A percentile compares a stretch with the other conserved stretches of the same genome.
Conservation (phyloP, 2,797 vertebrate genomes). For the Dromococcyx pavoninus region DNA sequence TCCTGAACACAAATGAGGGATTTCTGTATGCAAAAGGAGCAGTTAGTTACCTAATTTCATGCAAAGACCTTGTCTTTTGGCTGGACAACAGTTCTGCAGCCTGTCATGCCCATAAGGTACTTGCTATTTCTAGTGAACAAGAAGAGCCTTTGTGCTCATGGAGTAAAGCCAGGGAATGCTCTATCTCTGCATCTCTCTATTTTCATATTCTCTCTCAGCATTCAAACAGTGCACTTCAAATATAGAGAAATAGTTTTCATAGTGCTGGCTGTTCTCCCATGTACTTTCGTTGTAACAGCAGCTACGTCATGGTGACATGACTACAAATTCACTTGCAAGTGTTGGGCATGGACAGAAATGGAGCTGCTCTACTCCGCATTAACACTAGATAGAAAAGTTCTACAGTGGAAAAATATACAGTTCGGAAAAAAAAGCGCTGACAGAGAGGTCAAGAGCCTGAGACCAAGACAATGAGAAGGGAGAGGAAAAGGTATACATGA, state of each 20-base stretch:
- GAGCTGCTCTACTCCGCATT: background rate
- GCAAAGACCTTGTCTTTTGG: background rate
- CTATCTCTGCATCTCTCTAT: background rate
- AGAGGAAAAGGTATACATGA: background rate
- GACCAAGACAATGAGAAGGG: background rate
- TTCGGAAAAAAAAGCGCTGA: background rate
- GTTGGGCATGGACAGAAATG: background rate
- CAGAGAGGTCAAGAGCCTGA: background rate
- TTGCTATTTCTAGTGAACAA: background rate
- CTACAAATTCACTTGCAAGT: background rate
- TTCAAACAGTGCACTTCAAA: background rate
- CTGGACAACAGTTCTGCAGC: background rate
- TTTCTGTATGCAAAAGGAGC: background rate
- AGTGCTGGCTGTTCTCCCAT: background rate
- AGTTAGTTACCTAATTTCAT: background rate
- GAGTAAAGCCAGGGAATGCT: background rate
- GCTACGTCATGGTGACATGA: background rate
- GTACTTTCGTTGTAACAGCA: background rate
- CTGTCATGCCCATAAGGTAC: background rate
- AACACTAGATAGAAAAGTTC: background rate
- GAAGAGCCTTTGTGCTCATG: background rate
- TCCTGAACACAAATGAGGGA: conserved; percentile 15
- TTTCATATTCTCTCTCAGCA: background rate
- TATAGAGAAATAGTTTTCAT: background rate
- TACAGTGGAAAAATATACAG: background rate